Percentiles rank a stretch among this genome's conserved stretches.
These are phyloP conservation scores for Aplodontia rufa DNA, from an alignment of 2,113 vertebrate genomes.

Conservation along the genomic window DNA sequence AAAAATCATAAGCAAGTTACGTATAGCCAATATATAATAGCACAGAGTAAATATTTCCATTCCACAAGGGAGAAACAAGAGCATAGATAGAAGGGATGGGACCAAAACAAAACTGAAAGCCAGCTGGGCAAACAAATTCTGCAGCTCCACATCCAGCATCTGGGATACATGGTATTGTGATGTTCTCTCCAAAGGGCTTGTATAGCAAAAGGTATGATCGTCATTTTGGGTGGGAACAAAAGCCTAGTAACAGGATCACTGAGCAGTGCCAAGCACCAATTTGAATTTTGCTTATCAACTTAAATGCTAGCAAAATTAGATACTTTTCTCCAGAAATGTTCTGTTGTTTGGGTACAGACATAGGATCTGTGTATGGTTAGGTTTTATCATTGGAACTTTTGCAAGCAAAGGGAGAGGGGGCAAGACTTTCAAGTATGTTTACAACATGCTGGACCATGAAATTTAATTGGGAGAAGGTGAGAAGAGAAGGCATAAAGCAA, in stretches of 20 bases:
- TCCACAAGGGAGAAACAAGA: too few species aligned
- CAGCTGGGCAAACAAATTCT: too few species aligned
- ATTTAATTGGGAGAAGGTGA: background rate
- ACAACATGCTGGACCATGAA: too few species aligned
- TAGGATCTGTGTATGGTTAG: background rate
- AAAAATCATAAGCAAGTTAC: too few species aligned
- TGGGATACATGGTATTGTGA: too few species aligned
- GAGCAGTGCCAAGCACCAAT: background rate
- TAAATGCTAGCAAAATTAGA: background rate
- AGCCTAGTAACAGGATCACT: background rate
- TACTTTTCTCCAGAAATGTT: background rate
- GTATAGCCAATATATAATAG: too few species aligned
- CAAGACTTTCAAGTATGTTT: background rate
- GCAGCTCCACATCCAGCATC: too few species aligned
- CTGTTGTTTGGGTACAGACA: background rate
- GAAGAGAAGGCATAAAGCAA: background rate
- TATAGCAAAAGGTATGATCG: background rate
- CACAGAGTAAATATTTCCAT: too few species aligned
- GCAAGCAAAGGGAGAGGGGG: background rate
- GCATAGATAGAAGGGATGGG: too few species aligned
- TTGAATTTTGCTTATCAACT: background rate
- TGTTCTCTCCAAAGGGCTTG: too few species aligned
- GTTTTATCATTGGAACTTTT: background rate
- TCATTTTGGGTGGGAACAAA: background rate
- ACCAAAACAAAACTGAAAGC: too few species aligned